Base-by-base conservation (phyloP, 2,888 invertebrate genomes). In the Bombylius major region DNA sequence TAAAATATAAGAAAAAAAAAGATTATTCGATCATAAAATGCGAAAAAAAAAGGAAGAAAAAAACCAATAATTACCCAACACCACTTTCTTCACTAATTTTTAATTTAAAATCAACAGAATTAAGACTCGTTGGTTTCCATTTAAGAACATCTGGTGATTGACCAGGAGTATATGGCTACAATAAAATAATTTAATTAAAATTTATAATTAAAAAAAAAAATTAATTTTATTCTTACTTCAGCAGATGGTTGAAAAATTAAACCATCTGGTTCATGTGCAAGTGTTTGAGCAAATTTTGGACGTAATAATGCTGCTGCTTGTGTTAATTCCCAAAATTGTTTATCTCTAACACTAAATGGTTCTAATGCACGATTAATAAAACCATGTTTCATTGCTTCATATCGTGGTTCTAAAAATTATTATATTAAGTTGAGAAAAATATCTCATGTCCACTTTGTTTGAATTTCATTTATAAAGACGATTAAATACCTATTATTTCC, bases 251-350 rank as follows among this genome's bases (percentile, higher is more conserved):
- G 99, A 71, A 98, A 99, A 67, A 99, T 94, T 13, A 99, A 79
- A 31, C 99, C 99, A 69, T 99, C 99, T 0, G 97, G 96, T 71
- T 98, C 96, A 69, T 99, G 99, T 1, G 83, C 79, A 23, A 99
- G 76, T 44, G 85, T 82, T 62, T 83, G 83, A 0, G 87, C 83
- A 74, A 99, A 98, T 67, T 91, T 90, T 49, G 89, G 89, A 13
- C 88, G 83, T 5, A 92, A 73, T 50, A 92, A 75, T 64, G 79
- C 81, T 5, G 75, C 78, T 0, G 91, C 81, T 71, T 82, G 81
- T 0, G 80, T 77, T 55, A 95, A 76, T 51, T 89, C 88, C 88
- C 89, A 97, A 75, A 99, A 99, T 33, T 88, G 86, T 71, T 99
- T 99, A 48, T 82, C 75, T 11, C 97, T 79, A 0, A 99, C 82